Conservation (phyloP, 2,888 invertebrate genomes). For the Coremacera marginata region DNA sequence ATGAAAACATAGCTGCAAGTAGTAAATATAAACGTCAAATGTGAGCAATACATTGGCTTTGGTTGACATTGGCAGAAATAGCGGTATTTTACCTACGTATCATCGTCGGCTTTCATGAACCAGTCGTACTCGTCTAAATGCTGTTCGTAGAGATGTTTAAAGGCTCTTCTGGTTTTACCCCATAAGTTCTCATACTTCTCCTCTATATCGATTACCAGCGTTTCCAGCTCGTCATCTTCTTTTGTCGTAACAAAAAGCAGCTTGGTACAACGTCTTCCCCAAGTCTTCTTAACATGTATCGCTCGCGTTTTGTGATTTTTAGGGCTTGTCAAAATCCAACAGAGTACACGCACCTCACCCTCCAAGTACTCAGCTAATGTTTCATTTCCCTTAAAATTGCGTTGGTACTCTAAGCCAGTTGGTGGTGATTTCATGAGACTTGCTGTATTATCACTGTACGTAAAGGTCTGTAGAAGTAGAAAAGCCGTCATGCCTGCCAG, state of each 20-base stretch:
- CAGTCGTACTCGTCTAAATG: slow-evolving; percentile 89
- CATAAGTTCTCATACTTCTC: slow-evolving; percentile 92
- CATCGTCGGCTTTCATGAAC: slow-evolving; percentile 98
- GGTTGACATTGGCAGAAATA: slow-evolving; percentile 66
- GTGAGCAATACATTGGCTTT: background rate
- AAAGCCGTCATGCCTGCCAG: background rate
- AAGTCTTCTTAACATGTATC: slow-evolving; percentile 90
- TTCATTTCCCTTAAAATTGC: background rate
- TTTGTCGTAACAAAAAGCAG: slow-evolving; percentile 88
- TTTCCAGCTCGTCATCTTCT: slow-evolving; percentile 79
- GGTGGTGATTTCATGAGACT: background rate
- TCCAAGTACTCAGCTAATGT: slow-evolving; percentile 77
- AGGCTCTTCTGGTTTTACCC: slow-evolving; percentile 96
- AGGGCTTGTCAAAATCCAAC: slow-evolving; percentile 97
- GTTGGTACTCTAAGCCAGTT: background rate
- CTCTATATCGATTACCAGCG: slow-evolving; percentile 77
- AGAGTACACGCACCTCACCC: slow-evolving; percentile 85
- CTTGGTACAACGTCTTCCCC: slow-evolving; percentile 93
- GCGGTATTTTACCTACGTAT: slow-evolving; percentile 81
- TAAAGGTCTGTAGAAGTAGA: background rate
- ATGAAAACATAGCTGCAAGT: slow-evolving; percentile 80
- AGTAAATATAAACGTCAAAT: background rate
- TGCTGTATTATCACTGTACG: background rate
- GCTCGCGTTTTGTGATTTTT: slow-evolving; percentile 89
- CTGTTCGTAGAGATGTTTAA: slow-evolving; percentile 86